Evolutionary conservation across 2,797 vertebrate species (phyloP).

Genomic region (Caiman crocodilus): DNA sequence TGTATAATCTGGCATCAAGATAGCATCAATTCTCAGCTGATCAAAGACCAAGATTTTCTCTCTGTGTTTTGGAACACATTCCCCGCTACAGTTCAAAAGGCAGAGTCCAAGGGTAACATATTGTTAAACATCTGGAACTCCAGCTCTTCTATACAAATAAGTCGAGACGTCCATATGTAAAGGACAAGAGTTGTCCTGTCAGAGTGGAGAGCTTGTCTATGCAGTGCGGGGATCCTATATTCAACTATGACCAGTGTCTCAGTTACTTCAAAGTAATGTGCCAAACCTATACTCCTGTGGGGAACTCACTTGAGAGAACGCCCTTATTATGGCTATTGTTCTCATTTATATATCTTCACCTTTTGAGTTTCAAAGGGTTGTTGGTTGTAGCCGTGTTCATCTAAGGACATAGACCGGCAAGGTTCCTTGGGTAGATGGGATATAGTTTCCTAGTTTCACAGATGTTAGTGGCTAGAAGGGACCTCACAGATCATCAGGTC

Average conservation of each 20-base stretch:
- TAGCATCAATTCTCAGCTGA: conserved; percentile 36
- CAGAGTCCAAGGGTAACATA: not conserved
- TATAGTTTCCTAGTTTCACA: too few species aligned
- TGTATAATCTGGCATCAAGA: conserved; percentile 49
- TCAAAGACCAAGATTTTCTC: conserved; percentile 37
- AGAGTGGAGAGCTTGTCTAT: not conserved
- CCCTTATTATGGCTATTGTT: not conserved
- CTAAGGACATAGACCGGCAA: too few species aligned
- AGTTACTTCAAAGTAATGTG: not conserved
- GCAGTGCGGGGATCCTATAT: not conserved
- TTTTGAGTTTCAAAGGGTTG: too few species aligned
- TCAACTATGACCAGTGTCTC: not conserved
- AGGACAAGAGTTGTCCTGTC: not conserved
- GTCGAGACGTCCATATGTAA: not conserved
- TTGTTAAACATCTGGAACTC: not conserved
- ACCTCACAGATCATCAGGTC: too few species aligned
- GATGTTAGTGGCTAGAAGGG: too few species aligned
- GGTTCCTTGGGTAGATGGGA: too few species aligned
- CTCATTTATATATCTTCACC: not conserved
- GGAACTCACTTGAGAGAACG: not conserved
- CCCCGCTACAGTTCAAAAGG: fast-evolving
- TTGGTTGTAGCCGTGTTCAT: too few species aligned
- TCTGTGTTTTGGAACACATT: not conserved
- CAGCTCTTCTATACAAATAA: fast-evolving
- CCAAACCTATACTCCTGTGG: not conserved